These are phyloP conservation scores for Alloplasta piceator DNA, from an alignment of 2,888 invertebrate species.

Conservation along the genomic window DNA sequence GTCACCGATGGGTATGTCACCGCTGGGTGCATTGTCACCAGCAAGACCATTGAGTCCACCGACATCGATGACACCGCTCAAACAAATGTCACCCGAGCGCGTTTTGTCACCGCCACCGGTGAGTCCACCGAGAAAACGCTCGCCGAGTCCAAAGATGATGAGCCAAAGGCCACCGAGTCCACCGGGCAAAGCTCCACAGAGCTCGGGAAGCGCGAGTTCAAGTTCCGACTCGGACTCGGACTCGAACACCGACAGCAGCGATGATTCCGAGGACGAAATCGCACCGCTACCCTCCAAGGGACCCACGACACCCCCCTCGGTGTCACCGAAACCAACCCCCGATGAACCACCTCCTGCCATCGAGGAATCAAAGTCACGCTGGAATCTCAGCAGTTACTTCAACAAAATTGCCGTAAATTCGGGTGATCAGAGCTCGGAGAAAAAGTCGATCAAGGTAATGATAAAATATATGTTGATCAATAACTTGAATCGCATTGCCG, in stretches of 20 bases:
- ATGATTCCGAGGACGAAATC: constrained; percentile 84
- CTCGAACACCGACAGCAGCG: constrained; percentile 86
- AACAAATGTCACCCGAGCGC: constrained; percentile 69
- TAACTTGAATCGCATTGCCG: too few species aligned
- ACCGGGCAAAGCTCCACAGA: constrained; percentile 84
- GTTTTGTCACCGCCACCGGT: constrained; percentile 69
- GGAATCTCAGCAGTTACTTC: constrained; percentile 82
- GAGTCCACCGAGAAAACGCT: constrained; percentile 63
- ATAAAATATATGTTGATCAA: background rate
- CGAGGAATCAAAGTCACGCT: constrained; percentile 83
- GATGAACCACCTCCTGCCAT: constrained; percentile 79
- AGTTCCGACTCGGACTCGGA: constrained; percentile 87
- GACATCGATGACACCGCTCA: constrained; percentile 66
- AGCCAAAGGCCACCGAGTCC: constrained; percentile 80
- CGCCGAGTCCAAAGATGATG: constrained; percentile 65
- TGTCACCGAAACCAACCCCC: constrained; percentile 74
- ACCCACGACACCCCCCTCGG: constrained; percentile 80
- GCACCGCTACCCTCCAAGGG: constrained; percentile 78
- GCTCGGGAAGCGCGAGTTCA: constrained; percentile 85
- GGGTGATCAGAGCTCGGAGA: constrained; percentile 74
- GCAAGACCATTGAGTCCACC: constrained; percentile 73
- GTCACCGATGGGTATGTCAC: constrained; percentile 79
- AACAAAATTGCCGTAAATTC: constrained; percentile 76
- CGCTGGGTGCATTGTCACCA: constrained; percentile 76
- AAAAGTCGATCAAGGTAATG: constrained; percentile 73